These are phyloP conservation scores for Vanessa cardui DNA, from an alignment of 2,888 invertebrate species.

Conservation along the genomic window DNA sequence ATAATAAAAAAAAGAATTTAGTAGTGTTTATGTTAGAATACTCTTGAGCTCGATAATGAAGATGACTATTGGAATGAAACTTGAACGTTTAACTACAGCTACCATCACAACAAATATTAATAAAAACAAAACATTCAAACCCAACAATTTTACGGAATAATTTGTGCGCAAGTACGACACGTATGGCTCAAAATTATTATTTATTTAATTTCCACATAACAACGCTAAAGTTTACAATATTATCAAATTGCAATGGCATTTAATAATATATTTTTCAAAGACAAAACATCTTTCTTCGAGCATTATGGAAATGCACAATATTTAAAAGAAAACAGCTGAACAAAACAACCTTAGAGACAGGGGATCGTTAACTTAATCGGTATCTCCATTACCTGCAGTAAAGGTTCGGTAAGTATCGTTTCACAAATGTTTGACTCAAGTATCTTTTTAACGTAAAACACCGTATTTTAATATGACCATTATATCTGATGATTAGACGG, in stretches of 20 bases:
- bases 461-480: not conserved
- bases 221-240: too few species aligned
- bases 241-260: not conserved
- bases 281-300: constrained; percentile 1
- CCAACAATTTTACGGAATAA: too few species aligned
- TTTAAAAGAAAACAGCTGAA: constrained; percentile 35
- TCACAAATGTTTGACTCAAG: constrained; percentile 23
- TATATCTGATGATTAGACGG: not conserved
- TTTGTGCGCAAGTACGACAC: too few species aligned
- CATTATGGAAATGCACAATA: constrained; percentile 35
- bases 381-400: constrained; percentile 37
- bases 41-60: too few species aligned
- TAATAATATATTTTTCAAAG: not conserved
- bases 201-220: too few species aligned
- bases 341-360: constrained; percentile 36
- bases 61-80: too few species aligned
- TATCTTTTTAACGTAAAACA: not conserved
- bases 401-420: constrained; percentile 32
- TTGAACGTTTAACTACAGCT: too few species aligned
- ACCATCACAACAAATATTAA: too few species aligned
- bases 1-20: too few species aligned
- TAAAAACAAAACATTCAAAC: too few species aligned
- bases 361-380: constrained; percentile 39
- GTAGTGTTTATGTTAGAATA: too few species aligned
- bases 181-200: too few species aligned